phyloP scores from a whole-genome alignment of 2,888 invertebrate species.

The Volucella bombylans region DNA sequence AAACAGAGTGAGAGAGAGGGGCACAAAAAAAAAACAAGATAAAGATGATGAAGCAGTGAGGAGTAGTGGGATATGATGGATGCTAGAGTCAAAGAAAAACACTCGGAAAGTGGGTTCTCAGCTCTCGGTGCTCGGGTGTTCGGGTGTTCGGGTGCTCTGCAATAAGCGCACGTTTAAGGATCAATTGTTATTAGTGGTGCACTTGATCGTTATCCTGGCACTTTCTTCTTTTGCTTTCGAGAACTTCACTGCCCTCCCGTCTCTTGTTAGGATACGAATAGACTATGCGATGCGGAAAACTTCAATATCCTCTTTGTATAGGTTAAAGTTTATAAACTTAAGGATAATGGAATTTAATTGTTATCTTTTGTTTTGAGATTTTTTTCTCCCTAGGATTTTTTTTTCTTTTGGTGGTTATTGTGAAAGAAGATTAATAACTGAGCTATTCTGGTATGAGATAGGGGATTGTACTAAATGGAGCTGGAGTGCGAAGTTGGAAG shows the following conservation, averaged over 20 bases:
- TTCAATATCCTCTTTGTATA: constrained; percentile 34
- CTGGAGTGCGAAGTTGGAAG: not conserved
- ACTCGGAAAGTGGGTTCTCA: constrained; percentile 10
- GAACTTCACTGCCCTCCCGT: not conserved
- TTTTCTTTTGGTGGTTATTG: too few relatives aligned
- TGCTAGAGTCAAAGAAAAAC: too few relatives aligned
- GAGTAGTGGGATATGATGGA: too few relatives aligned
- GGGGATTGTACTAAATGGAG: constrained; percentile 20
- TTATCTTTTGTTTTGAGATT: constrained; percentile 38
- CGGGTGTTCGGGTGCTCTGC: not conserved
- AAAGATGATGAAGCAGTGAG: not conserved
- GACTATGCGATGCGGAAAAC: constrained; percentile 30
- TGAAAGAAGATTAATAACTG: constrained; percentile 30
- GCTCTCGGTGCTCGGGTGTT: too few relatives aligned
- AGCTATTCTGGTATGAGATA: constrained; percentile 22
- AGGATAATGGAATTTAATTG: constrained; percentile 54
- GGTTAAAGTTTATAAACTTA: constrained; percentile 46
- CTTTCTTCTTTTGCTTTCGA: constrained; percentile 2
- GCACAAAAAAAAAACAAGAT: not conserved
- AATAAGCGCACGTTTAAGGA: constrained; percentile 34
- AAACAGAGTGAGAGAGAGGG: constrained; percentile 22
- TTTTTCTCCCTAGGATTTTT: not conserved
- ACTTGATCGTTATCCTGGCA: constrained; percentile 58
- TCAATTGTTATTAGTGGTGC: constrained; percentile 53
- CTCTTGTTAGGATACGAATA: not conserved